phyloP scores from a whole-genome alignment of 2,888 invertebrate species.

The Cordylochernes scorpioides region DNA sequence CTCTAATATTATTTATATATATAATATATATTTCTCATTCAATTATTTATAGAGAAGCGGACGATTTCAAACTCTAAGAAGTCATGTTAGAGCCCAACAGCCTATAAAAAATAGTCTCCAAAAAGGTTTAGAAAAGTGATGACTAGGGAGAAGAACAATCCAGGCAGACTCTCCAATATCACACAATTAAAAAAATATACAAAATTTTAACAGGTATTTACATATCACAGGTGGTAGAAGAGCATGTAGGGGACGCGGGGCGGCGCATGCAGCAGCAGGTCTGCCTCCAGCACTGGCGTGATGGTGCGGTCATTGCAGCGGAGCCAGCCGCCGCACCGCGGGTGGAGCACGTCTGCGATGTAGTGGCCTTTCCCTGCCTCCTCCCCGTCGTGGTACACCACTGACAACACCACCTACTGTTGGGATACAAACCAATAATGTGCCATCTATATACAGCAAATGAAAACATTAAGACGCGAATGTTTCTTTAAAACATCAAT shows the following conservation, averaged over 20 bases:
- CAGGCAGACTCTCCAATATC: too few relatives aligned
- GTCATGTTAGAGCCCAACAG: too few relatives aligned
- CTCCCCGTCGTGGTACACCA: conserved; percentile 86
- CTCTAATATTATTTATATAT: too few relatives aligned
- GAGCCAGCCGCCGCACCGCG: conserved; percentile 59
- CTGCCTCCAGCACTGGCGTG: conserved; percentile 43
- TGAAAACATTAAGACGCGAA: not conserved
- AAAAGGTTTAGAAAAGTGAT: too few relatives aligned
- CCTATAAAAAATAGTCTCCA: too few relatives aligned
- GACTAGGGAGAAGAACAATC: too few relatives aligned
- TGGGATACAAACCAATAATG: conserved; percentile 13
- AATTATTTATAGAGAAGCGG: too few relatives aligned
- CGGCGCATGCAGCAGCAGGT: conserved; percentile 53
- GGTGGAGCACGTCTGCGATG: conserved; percentile 71
- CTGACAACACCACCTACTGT: conserved; percentile 23
- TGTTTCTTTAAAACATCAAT: not conserved
- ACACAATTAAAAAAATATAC: too few relatives aligned
- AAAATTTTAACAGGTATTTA: too few relatives aligned
- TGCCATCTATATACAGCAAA: not conserved
- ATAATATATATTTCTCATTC: too few relatives aligned
- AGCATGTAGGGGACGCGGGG: conserved; percentile 79
- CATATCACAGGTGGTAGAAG: too few relatives aligned
- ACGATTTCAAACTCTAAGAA: too few relatives aligned
- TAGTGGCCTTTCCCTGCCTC: conserved; percentile 88
- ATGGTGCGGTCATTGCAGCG: conserved; percentile 73